phyloP scores from a whole-genome alignment of 1,140 invertebrate genomes.

The Nephila pilipes region DNA sequence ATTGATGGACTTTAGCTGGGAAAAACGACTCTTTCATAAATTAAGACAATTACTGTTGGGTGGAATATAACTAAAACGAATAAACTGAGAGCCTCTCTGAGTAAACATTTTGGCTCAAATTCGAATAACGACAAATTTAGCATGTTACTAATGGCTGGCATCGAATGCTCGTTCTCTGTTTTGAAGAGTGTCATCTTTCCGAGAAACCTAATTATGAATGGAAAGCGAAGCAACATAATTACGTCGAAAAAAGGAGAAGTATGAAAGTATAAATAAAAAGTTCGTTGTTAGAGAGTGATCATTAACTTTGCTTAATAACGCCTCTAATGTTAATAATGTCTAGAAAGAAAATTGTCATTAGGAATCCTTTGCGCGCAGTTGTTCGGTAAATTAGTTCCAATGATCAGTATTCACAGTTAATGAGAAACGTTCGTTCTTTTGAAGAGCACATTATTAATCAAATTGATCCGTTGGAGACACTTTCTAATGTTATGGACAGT shows the following conservation, averaged over 20 bases:
- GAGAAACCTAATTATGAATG: conserved; percentile 37
- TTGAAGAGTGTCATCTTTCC: conserved; percentile 48
- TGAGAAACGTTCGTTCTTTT: conserved; percentile 7
- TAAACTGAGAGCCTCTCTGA: background rate
- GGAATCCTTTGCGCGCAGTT: conserved; percentile 45
- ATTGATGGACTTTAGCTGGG: background rate
- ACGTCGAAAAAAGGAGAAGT: background rate
- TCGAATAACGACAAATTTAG: background rate
- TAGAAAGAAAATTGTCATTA: conserved; percentile 61
- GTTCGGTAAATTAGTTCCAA: conserved; percentile 60
- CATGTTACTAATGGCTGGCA: background rate
- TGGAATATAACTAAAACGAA: background rate
- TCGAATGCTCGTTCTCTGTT: background rate
- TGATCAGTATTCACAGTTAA: conserved; percentile 56
- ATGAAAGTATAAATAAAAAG: background rate
- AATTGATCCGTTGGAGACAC: conserved; percentile 10
- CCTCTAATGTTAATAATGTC: conserved; percentile 57
- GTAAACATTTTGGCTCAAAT: background rate
- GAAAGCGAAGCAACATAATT: background rate
- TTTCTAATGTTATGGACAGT: background rate
- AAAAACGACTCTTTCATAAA: background rate
- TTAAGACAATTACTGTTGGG: background rate
- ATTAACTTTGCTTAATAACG: conserved; percentile 66
- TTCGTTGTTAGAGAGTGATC: conserved; percentile 7
- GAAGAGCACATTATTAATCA: conserved; percentile 42